Evolutionary conservation across 2,888 invertebrate species (phyloP), one percentile per base, ranked within the genome.

Genomic region (Drosophila barbarae): DNA sequence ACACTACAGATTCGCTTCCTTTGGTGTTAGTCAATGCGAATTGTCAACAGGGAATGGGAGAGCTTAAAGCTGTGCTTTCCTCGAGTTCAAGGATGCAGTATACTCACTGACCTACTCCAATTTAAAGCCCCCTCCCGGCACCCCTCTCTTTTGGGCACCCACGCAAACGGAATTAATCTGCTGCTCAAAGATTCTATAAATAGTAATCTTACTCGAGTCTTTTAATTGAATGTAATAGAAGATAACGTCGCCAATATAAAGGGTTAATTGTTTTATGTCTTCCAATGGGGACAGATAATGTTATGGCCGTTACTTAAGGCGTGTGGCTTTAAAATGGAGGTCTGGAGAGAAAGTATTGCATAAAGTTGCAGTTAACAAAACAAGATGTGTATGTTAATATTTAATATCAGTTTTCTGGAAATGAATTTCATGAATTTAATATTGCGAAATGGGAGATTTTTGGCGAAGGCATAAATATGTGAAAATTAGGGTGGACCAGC

Each of bases 41-140:
- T 32, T 54, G 12, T 13, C 21, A 50, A 42, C 23, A 28, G 42
- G 44, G 28, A 30, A 8, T 21, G 23, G 12, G 15, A 36, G 51
- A 46, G 58, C 58, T 41, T 21, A 42, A 57, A 52, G 49, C 47
- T 28, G 51, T 21, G 46, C 30, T 47, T 32, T 47, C 5, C 30
- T 13, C 18, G 18, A 58, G 47, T 47, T 69, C 52, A 67, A 67
- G 69, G 67, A 69, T 67, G 41, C 50, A 30, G 56, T 59, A 59
- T 67, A 67, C 69, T 23, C 41, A 59, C 67, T 68, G 70, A 68
- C 60, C 67, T 68, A 68, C 69, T 68, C 53, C 52, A 68, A 47
- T 52, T 52, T 38, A 7, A 36, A 23, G 8, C 5, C 52, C 34
- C 26, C 5, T 46, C 38, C 49, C 23, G 10, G 6, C 5, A n/a